phyloP scores from a whole-genome alignment of 1,140 invertebrate genomes.

The Pseudomyrmex sp. region DNA sequence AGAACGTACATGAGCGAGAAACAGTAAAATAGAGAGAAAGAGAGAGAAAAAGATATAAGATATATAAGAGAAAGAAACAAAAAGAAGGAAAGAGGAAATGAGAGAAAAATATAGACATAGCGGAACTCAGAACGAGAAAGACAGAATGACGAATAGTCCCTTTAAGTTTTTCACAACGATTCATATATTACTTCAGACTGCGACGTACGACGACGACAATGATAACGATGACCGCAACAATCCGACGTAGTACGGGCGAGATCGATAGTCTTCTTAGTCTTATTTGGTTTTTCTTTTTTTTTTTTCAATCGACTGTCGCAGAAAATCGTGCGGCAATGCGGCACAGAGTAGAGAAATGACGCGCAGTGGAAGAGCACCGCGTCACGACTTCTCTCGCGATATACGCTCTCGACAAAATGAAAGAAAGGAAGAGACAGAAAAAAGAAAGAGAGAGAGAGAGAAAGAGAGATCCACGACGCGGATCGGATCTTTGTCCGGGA shows the following conservation, averaged over 20 bases:
- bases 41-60: background rate
- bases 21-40: slow-evolving; percentile 1
- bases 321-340: slow-evolving; percentile 18
- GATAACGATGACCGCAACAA: slow-evolving; percentile 16
- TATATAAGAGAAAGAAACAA: background rate
- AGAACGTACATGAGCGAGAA: slow-evolving; percentile 6
- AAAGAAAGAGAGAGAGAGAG: too few relatives aligned
- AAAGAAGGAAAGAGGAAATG: slow-evolving; percentile 34
- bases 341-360: background rate
- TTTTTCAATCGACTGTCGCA: slow-evolving; percentile 31
- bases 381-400: background rate
- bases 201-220: too few relatives aligned
- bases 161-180: slow-evolving; percentile 3
- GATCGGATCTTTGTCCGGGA: background rate
- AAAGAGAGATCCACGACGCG: background rate
- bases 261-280: slow-evolving; percentile 40
- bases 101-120: slow-evolving; percentile 44
- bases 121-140: slow-evolving; percentile 47
- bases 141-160: slow-evolving; percentile 23
- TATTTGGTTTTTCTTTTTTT: slow-evolving; percentile 4
- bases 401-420: background rate
- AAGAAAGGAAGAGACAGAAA: background rate
- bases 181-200: background rate
- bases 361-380: background rate
- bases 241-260: background rate